Evolutionary conservation across 2,113 vertebrate species (phyloP).

Genomic region (Ophthalmolycus amberensis): DNA sequence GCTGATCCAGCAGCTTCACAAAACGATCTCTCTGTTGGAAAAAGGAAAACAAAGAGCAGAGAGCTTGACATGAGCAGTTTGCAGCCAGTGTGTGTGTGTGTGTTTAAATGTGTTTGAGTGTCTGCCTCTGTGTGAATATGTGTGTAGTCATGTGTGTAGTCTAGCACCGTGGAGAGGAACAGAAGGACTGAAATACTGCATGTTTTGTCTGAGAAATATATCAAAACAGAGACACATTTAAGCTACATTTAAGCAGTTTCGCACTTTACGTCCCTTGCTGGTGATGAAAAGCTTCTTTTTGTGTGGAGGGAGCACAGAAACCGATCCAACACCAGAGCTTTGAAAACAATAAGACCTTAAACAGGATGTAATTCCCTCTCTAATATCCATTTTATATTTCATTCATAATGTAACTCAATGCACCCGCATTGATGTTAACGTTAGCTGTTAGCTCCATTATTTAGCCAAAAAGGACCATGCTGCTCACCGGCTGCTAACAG

Average conservation of each 20-base stretch:
- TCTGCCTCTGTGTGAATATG: not conserved
- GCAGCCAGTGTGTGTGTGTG: not conserved
- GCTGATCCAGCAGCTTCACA: constrained; percentile 96
- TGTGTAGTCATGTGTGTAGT: not conserved
- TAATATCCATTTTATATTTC: no score
- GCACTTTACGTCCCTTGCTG: not conserved
- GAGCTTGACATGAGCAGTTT: not conserved
- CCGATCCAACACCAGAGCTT: no score
- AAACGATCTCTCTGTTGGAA: constrained; percentile 91
- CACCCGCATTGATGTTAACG: no score
- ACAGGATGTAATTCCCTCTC: no score
- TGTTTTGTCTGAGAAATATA: not conserved
- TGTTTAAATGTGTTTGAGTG: not conserved
- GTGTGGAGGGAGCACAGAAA: not conserved
- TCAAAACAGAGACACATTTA: not conserved
- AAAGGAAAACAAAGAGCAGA: constrained; percentile 11
- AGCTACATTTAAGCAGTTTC: not conserved
- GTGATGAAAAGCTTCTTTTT: not conserved
- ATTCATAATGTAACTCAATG: no score
- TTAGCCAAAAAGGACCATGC: no score
- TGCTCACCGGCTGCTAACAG: no score
- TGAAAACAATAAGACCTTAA: no score
- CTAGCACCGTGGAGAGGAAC: not conserved
- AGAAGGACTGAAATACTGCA: not conserved
- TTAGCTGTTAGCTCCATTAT: no score